Percentiles rank a stretch among this genome's conserved stretches.
Evolutionary conservation across 1,140 invertebrate species (phyloP).

Genomic region (Carcinoscorpius rotundicauda): DNA sequence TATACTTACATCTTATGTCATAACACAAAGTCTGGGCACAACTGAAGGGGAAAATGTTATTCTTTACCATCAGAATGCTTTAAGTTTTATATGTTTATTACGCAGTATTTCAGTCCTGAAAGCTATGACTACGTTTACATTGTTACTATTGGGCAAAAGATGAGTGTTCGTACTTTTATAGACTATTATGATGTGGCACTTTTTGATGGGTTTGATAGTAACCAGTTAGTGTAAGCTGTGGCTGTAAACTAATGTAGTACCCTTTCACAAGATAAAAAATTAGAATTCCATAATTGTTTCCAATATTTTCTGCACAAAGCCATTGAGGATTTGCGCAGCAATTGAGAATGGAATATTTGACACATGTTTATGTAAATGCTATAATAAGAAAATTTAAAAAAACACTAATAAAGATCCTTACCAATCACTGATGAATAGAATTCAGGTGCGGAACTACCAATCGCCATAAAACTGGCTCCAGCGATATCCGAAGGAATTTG

Average conservation of each 20-base stretch:
- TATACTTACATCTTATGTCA: too few species aligned
- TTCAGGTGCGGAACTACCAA: constrained; percentile 39
- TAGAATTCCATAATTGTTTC: neutral
- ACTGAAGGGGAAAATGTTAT: too few species aligned
- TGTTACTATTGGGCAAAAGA: too few species aligned
- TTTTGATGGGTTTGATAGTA: too few species aligned
- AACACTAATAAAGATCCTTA: constrained; percentile 6
- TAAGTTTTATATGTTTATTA: too few species aligned
- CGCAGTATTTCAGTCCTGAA: too few species aligned
- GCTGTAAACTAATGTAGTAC: neutral
- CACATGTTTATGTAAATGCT: neutral
- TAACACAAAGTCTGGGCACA: too few species aligned
- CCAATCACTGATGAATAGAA: constrained; percentile 36
- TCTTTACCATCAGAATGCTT: too few species aligned
- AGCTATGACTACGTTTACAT: too few species aligned
- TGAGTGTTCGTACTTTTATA: too few species aligned
- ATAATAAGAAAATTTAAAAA: neutral
- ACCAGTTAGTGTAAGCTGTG: too few species aligned
- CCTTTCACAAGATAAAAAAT: neutral
- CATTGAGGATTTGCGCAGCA: neutral
- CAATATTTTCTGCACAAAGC: neutral
- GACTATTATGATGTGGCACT: too few species aligned
- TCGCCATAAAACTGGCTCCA: constrained; percentile 41
- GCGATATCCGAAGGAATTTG: constrained; percentile 37
- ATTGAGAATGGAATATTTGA: neutral